Base-by-base conservation (phyloP, 2,113 vertebrate species). In the Cyprinodon variegatus region DNA sequence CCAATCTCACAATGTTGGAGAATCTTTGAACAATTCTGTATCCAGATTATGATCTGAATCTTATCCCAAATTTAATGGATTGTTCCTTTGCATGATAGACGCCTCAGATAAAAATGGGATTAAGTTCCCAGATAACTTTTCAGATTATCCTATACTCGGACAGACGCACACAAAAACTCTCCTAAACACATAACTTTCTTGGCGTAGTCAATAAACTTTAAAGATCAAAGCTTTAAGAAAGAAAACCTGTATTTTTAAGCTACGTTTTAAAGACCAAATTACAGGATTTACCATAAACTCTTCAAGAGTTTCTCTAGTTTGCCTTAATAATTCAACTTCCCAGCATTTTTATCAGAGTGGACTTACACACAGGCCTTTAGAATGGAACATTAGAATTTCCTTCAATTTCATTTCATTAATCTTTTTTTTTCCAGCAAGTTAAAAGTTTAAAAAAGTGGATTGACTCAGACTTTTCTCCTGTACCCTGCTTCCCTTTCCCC, bases 381-480 rank as follows among this genome's bases (percentile, higher is more conserved):
- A 53, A 20, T 0, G 68, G 22, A 0, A 64, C 67, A 0, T 45
- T 71, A 59, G 14, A 83, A 29, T 29, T 29, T 29, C 29, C 29
- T 29, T 29, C 1, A 29, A 29, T 29, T 29, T 88, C 53, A 70
- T 29, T 78, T 76, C 63, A 62, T 64, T 29, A 29, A 29, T 29
- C 29, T 29, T 29, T 29, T 29, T 29, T 29, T 29, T 29, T 29
- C 1, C 29, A 1, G 29, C 29, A 29, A 1, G 29, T 29, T 29
- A 29, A 29, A 29, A 29, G 29, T 29, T 29, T 29, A 29, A 81
- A 64, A 60, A 36, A 70, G 75, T 79, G 67, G 76, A 69, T 80
- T 90, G 86, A 89, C 82, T 90, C 86, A 81, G 8, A 2, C 22
- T 75, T 86, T 68, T 70, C 20, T 12, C 75, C 11, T 61, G 74